phyloP scores from a whole-genome alignment of 2,888 invertebrate species.

The Bedellia somnulentella region DNA sequence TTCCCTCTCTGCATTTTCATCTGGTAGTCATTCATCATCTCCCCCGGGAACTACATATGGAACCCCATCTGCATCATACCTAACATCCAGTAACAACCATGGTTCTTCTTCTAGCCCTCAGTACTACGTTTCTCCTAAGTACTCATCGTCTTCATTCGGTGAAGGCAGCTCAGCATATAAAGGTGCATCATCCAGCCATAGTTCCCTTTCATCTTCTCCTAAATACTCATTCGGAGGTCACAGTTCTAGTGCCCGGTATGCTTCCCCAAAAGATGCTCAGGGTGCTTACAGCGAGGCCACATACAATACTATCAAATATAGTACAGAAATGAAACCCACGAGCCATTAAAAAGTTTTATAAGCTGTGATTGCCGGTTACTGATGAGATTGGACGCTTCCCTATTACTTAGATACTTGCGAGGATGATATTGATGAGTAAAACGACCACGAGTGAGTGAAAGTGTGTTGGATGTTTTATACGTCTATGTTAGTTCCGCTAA shows the following conservation, averaged over 20 bases:
- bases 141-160: constrained; percentile 25
- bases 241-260: constrained; percentile 19
- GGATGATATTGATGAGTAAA: background rate
- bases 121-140: constrained; percentile 34
- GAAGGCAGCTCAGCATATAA: constrained; percentile 33
- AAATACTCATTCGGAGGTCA: constrained; percentile 34
- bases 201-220: constrained; percentile 30
- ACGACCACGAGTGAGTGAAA: constrained; percentile 14
- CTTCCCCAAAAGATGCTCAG: constrained; percentile 30
- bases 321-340: constrained; percentile 44
- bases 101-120: constrained; percentile 35
- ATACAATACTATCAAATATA: constrained; percentile 55
- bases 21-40: constrained; percentile 28
- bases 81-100: constrained; percentile 20
- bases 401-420: too few relatives aligned
- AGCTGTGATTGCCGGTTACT: too few relatives aligned
- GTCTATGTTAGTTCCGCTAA: constrained; percentile 28
- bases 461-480: constrained; percentile 24
- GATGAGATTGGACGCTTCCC: too few relatives aligned
- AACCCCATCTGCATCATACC: constrained; percentile 26
- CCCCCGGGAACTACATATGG: constrained; percentile 35
- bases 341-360: constrained; percentile 19
- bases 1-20: constrained; percentile 32
- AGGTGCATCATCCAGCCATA: constrained; percentile 24
- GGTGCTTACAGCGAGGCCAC: constrained; percentile 41